These are phyloP conservation scores for Orycteropus afer DNA, from an alignment of 2,113 vertebrate genomes.

Conservation along the genomic window DNA sequence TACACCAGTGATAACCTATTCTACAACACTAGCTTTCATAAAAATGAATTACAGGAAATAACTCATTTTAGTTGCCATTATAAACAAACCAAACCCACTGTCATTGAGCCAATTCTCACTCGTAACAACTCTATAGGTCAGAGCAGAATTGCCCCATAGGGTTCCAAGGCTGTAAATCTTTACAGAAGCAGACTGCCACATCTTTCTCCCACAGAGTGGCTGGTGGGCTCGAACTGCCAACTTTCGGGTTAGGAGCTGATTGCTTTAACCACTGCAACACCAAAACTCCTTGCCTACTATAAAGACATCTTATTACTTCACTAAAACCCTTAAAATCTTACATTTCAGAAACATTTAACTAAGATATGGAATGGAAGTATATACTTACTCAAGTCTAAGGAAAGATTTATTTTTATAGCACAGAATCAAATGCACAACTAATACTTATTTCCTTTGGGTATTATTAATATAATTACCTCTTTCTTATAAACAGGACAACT, in stretches of 20 bases:
- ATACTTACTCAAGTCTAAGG: background rate
- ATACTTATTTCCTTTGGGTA: background rate
- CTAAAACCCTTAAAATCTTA: constrained; percentile 5
- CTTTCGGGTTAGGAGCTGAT: too few relatives aligned
- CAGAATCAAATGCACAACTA: background rate
- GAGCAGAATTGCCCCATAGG: too few relatives aligned
- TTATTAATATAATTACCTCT: background rate
- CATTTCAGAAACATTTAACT: background rate
- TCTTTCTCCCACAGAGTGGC: too few relatives aligned
- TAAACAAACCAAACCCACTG: too few relatives aligned
- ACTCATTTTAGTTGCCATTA: background rate
- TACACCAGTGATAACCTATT: background rate
- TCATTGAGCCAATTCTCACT: too few relatives aligned
- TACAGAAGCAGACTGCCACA: too few relatives aligned
- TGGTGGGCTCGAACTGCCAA: too few relatives aligned
- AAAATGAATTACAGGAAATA: background rate
- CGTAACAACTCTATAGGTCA: too few relatives aligned
- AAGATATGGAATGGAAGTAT: background rate
- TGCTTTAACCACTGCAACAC: too few relatives aligned
- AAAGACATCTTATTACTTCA: constrained; percentile 18
- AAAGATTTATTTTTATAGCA: constrained; percentile 5
- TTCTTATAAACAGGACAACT: background rate
- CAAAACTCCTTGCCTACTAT: too few relatives aligned
- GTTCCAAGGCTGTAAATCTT: too few relatives aligned
- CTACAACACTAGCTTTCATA: background rate